These are phyloP conservation scores for Sphaeramia orbicularis DNA, from an alignment of 2,797 vertebrate genomes.

Conservation along the genomic window DNA sequence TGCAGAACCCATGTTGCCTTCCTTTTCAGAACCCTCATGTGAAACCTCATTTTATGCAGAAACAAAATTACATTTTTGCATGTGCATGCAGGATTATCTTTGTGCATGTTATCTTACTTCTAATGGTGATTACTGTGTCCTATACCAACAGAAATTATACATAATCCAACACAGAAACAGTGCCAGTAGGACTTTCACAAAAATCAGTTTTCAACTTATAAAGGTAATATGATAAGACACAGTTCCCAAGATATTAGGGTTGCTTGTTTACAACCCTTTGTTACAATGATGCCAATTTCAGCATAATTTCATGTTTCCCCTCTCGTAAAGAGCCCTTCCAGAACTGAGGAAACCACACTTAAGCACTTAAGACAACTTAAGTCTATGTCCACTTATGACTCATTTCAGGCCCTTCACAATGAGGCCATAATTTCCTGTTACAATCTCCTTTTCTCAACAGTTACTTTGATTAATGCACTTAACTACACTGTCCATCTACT, in stretches of 20 bases:
- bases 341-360: too few relatives aligned
- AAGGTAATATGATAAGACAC: not conserved
- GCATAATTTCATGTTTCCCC: too few relatives aligned
- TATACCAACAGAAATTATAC: not conserved
- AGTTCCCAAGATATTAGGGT: not conserved
- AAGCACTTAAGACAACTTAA: too few relatives aligned
- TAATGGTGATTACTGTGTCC: not conserved
- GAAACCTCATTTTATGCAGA: constrained; percentile 7
- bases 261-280: not conserved
- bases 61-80: constrained; percentile 1
- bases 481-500: not conserved
- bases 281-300: too few relatives aligned
- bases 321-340: too few relatives aligned
- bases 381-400: not conserved
- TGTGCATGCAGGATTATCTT: not conserved
- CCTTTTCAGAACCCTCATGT: not conserved
- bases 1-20: not conserved
- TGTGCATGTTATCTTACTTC: not conserved
- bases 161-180: not conserved
- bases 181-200: not conserved
- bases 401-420: not conserved
- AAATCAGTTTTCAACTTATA: not conserved
- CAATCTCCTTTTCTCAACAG: not conserved
- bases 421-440: constrained; percentile 7
- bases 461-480: not conserved